Evolutionary conservation across 2,113 vertebrate species (phyloP), one percentile per base, ranked within the genome.

Genomic region (Myotis lucifugus): DNA sequence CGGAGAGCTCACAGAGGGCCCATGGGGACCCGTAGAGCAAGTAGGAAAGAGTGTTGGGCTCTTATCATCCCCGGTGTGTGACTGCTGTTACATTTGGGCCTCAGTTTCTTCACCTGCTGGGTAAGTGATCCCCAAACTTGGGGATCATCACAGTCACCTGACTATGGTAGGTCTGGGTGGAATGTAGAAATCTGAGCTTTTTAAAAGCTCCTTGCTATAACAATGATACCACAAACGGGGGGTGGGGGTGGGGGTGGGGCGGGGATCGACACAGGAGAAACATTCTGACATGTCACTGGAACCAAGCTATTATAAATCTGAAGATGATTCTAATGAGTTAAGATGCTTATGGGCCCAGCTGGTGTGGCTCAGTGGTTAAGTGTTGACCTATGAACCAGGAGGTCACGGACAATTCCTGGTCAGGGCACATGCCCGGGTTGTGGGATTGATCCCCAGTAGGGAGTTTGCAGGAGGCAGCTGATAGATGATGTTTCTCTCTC

Each of bases 1-100:
- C 46, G 0, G 66, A 79, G 10, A 70, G 46, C 5, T 25, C 61
- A 67, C 13, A 17, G 50, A 46, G 66, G 52, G 70, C 54, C 64
- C 15, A 0, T 2, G 27, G 7, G 46, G 42, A n/a, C 14, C 13
- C 1, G 12, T 42, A 10, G 14, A 27, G 32, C 13, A 4, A 11
- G 72, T 8, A 15, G 48, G 37, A 34, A 25, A 23, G 46, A 4
- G 46, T 46, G 46, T 8, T 10, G 29, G 56, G 37, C 59, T 48
- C 34, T 37, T 1, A 0, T 21, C 23, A 19, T 11, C 40, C 29
- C 48, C 6, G 25, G 25, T 6, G 19, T 7, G 17, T 19, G 21
- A 1, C 50, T 11, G 1, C 13, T 13, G 48, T 17, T 23, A 34
- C 1, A 3, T 48, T 37, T 8, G 40, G 25, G 42, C 50, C 27